Evolutionary conservation across 2,797 vertebrate species (phyloP).

Genomic region (Sebastes trivittatus): DNA sequence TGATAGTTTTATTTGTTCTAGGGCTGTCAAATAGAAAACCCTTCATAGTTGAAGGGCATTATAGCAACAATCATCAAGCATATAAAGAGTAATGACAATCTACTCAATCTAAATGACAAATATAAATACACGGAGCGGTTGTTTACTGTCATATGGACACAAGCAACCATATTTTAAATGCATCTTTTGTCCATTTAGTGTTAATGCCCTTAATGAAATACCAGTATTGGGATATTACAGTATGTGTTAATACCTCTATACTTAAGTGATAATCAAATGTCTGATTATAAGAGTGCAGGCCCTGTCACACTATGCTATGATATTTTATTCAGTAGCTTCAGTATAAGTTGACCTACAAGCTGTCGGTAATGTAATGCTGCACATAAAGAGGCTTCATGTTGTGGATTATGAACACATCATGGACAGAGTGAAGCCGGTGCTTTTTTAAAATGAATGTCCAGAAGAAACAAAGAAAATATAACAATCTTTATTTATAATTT

Average conservation of each 20-base stretch:
- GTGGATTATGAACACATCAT: not conserved
- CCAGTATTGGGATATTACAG: not conserved
- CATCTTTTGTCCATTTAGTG: not conserved
- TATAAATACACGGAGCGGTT: not conserved
- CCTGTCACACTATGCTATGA: not conserved
- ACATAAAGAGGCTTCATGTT: not conserved
- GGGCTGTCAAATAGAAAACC: no score
- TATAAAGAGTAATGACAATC: not conserved
- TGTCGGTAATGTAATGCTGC: not conserved
- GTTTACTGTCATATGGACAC: not conserved
- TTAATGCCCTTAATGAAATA: not conserved
- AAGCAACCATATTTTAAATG: not conserved
- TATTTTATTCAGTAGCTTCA: not conserved
- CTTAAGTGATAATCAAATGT: not conserved
- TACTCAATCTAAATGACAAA: not conserved
- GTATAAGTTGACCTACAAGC: not conserved
- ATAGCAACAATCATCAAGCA: no score
- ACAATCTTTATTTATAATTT: not conserved
- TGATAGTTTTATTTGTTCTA: no score
- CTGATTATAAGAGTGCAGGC: not conserved
- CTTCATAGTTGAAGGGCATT: no score
- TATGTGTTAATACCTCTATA: not conserved
- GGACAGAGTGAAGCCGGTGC: not conserved
- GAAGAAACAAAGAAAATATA: not conserved
- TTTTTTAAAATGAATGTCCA: not conserved